These are phyloP conservation scores for Amphipyra berbera DNA, from an alignment of 2,888 invertebrate species.

Conservation along the genomic window DNA sequence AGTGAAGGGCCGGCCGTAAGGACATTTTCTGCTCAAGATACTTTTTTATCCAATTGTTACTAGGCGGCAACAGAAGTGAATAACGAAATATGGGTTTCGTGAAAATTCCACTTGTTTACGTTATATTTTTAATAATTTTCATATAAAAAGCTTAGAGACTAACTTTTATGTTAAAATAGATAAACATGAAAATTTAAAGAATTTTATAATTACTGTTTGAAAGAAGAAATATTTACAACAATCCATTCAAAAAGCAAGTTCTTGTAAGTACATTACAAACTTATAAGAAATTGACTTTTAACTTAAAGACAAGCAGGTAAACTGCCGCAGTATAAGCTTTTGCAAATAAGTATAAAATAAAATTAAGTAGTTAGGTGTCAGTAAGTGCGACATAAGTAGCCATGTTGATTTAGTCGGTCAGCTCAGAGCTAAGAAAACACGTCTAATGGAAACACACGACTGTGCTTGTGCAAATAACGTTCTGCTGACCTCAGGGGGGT, in stretches of 20 bases:
- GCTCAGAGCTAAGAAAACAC: constrained; percentile 65
- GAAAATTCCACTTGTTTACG: constrained; percentile 36
- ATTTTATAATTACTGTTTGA: too few species aligned
- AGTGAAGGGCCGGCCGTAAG: constrained; percentile 70
- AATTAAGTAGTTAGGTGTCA: constrained; percentile 27
- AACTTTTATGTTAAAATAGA: too few species aligned
- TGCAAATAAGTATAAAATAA: constrained; percentile 37
- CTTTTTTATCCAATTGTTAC: constrained; percentile 80
- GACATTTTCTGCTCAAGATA: constrained; percentile 72
- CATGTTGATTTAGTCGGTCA: constrained; percentile 60
- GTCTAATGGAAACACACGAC: constrained; percentile 62
- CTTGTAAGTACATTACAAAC: too few species aligned
- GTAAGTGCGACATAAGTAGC: constrained; percentile 35
- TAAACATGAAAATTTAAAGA: too few species aligned
- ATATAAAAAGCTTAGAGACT: background rate
- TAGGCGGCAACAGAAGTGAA: constrained; percentile 61
- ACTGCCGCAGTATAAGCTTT: background rate
- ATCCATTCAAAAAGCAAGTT: too few species aligned
- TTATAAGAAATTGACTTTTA: background rate
- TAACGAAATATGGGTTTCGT: constrained; percentile 53
- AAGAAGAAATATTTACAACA: too few species aligned
- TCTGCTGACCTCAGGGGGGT: background rate
- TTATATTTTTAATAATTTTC: constrained; percentile 18
- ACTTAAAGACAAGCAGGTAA: background rate
- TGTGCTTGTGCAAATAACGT: constrained; percentile 55